Evolutionary conservation across 2,113 vertebrate species (phyloP).

Genomic region (Callorhinus ursinus): DNA sequence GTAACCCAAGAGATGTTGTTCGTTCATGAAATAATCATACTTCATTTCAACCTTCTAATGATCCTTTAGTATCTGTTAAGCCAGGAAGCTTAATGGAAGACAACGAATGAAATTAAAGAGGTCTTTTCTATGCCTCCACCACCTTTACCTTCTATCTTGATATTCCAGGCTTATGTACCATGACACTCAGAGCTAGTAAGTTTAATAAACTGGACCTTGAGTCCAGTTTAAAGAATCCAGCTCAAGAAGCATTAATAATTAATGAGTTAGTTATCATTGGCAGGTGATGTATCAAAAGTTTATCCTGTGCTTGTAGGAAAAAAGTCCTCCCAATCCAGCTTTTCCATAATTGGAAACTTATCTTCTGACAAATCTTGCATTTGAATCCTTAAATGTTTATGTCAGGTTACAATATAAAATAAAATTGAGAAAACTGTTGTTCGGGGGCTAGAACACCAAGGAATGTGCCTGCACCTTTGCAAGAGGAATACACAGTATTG

Average conservation of each 20-base stretch:
- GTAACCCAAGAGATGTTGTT: neutral
- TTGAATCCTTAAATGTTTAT: neutral
- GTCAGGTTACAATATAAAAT: neutral
- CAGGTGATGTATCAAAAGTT: neutral
- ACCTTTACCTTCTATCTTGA: neutral
- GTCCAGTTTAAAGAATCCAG: neutral
- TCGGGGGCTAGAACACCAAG: neutral
- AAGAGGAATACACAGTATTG: neutral
- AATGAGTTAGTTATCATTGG: neutral
- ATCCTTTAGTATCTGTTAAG: neutral
- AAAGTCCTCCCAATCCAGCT: neutral
- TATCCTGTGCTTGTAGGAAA: neutral
- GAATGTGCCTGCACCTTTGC: neutral
- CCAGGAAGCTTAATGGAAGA: neutral
- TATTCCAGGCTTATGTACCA: neutral
- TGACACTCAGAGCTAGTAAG: neutral
- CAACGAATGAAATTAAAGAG: neutral
- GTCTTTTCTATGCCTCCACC: neutral
- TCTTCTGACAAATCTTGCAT: neutral
- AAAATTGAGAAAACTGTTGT: neutral
- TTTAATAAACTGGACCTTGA: neutral
- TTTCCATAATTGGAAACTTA: neutral
- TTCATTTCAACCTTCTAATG: neutral
- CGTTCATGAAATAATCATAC: neutral
- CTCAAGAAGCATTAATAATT: neutral